Percentiles rank a stretch among this genome's conserved stretches.
These are phyloP conservation scores for Pseudonaja textilis DNA, from an alignment of 2,113 vertebrate species.

Conservation along the genomic window DNA sequence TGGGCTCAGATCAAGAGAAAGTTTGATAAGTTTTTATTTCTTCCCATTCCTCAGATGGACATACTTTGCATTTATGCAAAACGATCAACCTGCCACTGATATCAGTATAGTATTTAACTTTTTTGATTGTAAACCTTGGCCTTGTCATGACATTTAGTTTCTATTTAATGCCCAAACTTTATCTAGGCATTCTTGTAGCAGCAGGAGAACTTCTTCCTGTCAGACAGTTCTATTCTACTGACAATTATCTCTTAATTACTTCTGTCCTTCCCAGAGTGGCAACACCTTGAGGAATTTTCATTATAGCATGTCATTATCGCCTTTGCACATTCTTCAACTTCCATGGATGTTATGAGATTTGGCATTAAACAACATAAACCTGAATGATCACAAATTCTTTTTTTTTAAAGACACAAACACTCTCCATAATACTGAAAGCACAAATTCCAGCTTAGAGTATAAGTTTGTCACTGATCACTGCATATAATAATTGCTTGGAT, in stretches of 20 bases:
- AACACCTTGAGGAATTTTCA: constrained; percentile 61
- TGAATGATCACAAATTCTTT: constrained; percentile 34
- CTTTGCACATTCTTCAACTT: constrained; percentile 37
- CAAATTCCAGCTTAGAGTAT: constrained; percentile 43
- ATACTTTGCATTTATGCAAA: constrained; percentile 43
- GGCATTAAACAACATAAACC: constrained; percentile 63
- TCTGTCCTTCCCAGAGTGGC: constrained; percentile 59
- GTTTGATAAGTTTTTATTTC: not conserved
- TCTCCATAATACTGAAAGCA: not conserved
- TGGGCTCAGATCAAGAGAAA: not conserved
- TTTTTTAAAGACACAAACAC: not conserved
- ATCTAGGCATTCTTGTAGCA: constrained; percentile 59
- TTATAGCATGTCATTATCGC: constrained; percentile 47
- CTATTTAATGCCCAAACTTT: constrained; percentile 56
- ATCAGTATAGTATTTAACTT: constrained; percentile 34
- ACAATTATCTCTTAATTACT: constrained; percentile 72
- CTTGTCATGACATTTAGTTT: constrained; percentile 63
- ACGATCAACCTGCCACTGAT: constrained; percentile 60
- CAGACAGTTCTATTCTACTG: constrained; percentile 62
- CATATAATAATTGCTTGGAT: constrained; percentile 59
- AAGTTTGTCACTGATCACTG: constrained; percentile 29
- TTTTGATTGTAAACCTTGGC: constrained; percentile 60
- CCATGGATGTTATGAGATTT: constrained; percentile 38
- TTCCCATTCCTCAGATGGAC: not conserved
- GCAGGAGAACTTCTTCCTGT: constrained; percentile 62